A percentile compares a stretch with the other conserved stretches of the same genome.
Conservation (phyloP, 2,888 invertebrate species). For the Napeogenes sylphis region DNA sequence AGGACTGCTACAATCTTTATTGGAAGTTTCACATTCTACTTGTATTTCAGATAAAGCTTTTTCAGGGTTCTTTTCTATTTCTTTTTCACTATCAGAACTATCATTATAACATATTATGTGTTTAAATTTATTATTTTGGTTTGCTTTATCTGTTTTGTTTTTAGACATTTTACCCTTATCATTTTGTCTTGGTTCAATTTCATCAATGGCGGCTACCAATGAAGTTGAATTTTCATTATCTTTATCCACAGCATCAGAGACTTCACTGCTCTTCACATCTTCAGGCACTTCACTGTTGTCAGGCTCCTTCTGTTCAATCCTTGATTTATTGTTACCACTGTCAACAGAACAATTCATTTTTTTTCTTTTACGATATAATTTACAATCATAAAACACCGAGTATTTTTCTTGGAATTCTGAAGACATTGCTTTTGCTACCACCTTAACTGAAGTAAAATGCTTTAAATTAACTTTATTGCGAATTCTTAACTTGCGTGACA, state of each 20-base stretch:
- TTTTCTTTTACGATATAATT: conserved; percentile 48
- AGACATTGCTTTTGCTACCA: conserved; percentile 48
- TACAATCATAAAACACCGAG: conserved; percentile 61
- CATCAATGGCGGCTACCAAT: conserved; percentile 13
- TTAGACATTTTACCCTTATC: neutral
- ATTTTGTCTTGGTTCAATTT: conserved; percentile 2
- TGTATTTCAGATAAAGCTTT: neutral
- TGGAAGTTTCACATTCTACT: neutral
- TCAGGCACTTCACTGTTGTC: neutral
- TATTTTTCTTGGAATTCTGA: conserved; percentile 50
- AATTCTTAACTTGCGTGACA: conserved; percentile 52
- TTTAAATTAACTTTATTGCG: conserved; percentile 52
- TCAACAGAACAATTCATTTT: conserved; percentile 23
- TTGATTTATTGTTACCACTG: conserved; percentile 2
- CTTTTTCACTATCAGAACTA: conserved; percentile 38
- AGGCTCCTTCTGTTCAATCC: conserved; percentile 4
- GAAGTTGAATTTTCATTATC: conserved; percentile 3
- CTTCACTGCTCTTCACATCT: neutral
- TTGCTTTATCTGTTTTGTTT: conserved; percentile 9
- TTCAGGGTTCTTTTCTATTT: neutral
- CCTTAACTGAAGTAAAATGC: conserved; percentile 60
- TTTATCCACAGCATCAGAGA: conserved; percentile 11
- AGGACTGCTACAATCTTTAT: conserved; percentile 13
- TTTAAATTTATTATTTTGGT: conserved; percentile 35
- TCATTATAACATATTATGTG: conserved; percentile 36